Evolutionary conservation across 2,113 vertebrate species (phyloP).

Genomic region (Aspiorhynchus laticeps): DNA sequence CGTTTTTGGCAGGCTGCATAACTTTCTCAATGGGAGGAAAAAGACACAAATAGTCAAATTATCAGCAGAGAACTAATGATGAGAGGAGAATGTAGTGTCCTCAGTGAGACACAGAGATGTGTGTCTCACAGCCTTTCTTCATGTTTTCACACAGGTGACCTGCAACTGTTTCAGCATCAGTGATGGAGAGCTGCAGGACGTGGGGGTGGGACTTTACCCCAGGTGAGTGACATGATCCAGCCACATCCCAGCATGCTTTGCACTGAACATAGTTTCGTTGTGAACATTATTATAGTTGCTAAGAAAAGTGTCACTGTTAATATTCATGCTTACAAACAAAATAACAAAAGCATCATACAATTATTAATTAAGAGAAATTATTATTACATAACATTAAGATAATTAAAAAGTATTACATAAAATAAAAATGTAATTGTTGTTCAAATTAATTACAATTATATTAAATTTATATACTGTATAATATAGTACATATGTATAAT

Average conservation of each 20-base stretch:
- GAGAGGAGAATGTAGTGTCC: background rate
- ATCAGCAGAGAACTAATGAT: background rate
- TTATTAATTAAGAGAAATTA: background rate
- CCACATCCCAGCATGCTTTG: background rate
- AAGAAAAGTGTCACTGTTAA: background rate
- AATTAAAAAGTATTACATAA: background rate
- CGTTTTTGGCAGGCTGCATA: background rate
- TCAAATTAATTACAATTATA: too few species aligned
- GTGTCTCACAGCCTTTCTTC: background rate
- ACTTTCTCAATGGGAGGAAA: background rate
- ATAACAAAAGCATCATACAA: background rate
- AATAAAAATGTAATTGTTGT: too few species aligned
- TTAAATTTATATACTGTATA: too few species aligned
- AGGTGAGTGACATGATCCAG: slow-evolving; percentile 78
- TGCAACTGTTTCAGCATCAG: slow-evolving; percentile 97
- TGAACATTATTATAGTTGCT: background rate
- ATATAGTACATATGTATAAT: too few species aligned
- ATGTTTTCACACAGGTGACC: slow-evolving; percentile 81
- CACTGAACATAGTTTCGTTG: background rate
- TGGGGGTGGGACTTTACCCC: slow-evolving; percentile 94
- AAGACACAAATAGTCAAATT: background rate
- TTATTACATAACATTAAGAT: background rate
- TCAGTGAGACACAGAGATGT: background rate
- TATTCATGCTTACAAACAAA: background rate
- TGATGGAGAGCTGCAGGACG: slow-evolving; percentile 93